A percentile compares a stretch with the other conserved stretches of the same genome.
Evolutionary conservation across 2,797 vertebrate genomes (phyloP).

Genomic region (Garrulus glandarius): DNA sequence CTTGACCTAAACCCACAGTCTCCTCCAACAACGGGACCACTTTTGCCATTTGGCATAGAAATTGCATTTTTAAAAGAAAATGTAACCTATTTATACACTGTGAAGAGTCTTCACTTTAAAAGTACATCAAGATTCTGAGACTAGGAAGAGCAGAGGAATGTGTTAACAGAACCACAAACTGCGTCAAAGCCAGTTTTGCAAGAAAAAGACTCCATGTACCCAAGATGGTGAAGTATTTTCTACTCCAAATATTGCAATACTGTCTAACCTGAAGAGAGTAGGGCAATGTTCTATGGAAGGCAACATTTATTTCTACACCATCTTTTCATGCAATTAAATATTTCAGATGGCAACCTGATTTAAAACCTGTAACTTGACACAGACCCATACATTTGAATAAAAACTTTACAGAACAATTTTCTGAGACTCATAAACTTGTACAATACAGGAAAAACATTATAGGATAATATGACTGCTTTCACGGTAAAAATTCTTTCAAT

Average conservation of each 20-base stretch:
- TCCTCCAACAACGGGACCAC: not conserved
- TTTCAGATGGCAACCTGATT: not conserved
- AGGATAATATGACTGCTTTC: not conserved
- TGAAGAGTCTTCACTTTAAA: not conserved
- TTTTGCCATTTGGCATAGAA: not conserved
- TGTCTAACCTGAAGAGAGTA: not conserved
- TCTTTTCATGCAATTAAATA: not conserved
- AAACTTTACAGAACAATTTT: not conserved
- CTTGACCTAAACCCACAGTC: not conserved
- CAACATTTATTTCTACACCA: not conserved
- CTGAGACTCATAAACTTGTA: not conserved
- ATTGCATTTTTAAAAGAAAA: not conserved
- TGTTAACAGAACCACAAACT: not conserved
- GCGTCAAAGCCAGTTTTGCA: not conserved
- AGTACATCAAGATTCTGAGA: not conserved
- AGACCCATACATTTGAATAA: not conserved
- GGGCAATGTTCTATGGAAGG: not conserved
- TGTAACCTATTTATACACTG: not conserved
- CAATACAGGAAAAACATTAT: not conserved
- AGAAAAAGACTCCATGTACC: not conserved
- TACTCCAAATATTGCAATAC: not conserved
- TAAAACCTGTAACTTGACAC: not conserved
- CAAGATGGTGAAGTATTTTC: not conserved
- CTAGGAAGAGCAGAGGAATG: not conserved
- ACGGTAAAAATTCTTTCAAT: not conserved